A percentile compares a stretch with the other conserved stretches of the same genome.
Evolutionary conservation across 2,888 invertebrate genomes (phyloP).

Genomic region (Thyatira batis): DNA sequence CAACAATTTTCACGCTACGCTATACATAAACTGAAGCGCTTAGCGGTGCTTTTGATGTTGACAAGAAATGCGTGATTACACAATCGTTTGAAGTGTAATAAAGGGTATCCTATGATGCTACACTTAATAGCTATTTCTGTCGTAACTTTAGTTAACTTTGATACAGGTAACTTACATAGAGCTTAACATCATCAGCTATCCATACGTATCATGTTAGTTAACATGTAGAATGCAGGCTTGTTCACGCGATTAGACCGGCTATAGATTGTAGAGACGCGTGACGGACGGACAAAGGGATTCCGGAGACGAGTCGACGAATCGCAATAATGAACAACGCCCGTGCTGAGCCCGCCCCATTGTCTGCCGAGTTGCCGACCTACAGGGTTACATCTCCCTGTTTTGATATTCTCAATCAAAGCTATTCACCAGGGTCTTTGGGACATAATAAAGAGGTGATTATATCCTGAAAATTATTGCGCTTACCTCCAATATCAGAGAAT

Average conservation of each 20-base stretch:
- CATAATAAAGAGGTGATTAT: slow-evolving; percentile 18
- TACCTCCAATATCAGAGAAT: slow-evolving; percentile 26
- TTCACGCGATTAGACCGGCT: slow-evolving; percentile 48
- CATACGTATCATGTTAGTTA: slow-evolving; percentile 28
- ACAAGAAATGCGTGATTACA: slow-evolving; percentile 37
- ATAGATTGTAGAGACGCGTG: slow-evolving; percentile 51
- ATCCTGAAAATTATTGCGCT: slow-evolving; percentile 16
- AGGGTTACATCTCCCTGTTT: slow-evolving; percentile 42
- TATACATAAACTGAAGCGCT: slow-evolving; percentile 36
- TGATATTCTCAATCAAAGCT: slow-evolving; percentile 51
- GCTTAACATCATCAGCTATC: slow-evolving; percentile 3
- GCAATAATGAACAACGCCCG: slow-evolving; percentile 60
- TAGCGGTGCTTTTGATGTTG: slow-evolving; percentile 41
- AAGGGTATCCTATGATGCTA: neutral
- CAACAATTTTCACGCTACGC: slow-evolving; percentile 31
- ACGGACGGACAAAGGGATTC: slow-evolving; percentile 63
- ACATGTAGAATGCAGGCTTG: slow-evolving; percentile 36
- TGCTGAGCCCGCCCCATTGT: slow-evolving; percentile 48
- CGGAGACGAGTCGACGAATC: slow-evolving; percentile 48
- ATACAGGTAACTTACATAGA: neutral
- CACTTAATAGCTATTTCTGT: neutral
- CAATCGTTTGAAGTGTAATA: slow-evolving; percentile 6
- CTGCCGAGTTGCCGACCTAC: slow-evolving; percentile 24
- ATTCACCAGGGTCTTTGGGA: slow-evolving; percentile 32
- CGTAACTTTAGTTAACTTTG: neutral